Percentiles rank a stretch among this genome's conserved stretches.
phyloP scores from a whole-genome alignment of 2,113 vertebrate species.

The Abramis brama region DNA sequence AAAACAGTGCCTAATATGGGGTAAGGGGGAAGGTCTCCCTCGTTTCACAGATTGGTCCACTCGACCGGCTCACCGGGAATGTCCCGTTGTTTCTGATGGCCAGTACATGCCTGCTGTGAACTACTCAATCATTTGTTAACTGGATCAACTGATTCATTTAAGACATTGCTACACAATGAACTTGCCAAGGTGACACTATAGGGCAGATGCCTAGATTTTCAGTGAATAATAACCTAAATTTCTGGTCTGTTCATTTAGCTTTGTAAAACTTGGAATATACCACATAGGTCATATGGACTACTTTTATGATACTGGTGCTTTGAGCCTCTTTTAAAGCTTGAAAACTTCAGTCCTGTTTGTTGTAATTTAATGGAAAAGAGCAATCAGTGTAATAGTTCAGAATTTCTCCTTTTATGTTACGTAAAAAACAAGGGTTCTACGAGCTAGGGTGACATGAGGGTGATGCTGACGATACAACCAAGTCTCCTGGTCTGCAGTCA shows the following conservation, averaged over 20 bases:
- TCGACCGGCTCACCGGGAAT: no score
- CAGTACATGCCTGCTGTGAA: no score
- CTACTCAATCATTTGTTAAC: background rate
- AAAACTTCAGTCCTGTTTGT: background rate
- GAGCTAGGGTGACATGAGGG: background rate
- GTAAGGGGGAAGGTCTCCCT: no score
- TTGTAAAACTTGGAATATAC: background rate
- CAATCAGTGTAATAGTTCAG: background rate
- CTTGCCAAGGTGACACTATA: background rate
- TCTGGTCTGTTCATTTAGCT: background rate
- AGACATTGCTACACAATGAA: background rate
- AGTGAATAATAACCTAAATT: background rate
- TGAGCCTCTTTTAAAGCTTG: background rate
- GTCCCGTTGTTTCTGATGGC: no score
- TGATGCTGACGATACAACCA: background rate
- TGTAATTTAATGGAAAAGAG: background rate
- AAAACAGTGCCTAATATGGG: no score
- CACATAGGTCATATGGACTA: background rate
- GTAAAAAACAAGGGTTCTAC: background rate
- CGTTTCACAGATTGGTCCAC: no score
- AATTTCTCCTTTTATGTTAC: no score
- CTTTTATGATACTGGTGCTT: background rate
- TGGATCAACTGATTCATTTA: background rate
- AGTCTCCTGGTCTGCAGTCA: no score
- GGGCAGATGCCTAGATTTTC: background rate